A percentile compares a stretch with the other conserved stretches of the same genome.
Evolutionary conservation across 2,797 vertebrate genomes (phyloP).

Genomic region (Chiroxiphia lanceolata): DNA sequence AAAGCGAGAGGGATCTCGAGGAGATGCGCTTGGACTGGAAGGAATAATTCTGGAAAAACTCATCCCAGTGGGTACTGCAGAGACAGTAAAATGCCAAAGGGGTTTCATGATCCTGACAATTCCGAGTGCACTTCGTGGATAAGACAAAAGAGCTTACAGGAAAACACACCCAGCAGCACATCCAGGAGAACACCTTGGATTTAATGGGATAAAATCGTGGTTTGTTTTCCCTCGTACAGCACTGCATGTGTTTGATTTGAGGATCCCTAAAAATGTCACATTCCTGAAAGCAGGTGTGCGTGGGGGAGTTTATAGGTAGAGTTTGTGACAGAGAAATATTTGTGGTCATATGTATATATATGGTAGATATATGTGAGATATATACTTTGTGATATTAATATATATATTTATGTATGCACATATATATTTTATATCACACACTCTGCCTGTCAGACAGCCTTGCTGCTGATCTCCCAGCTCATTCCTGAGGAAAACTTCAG

Average conservation of each 20-base stretch:
- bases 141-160: neutral
- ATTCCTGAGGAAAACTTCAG: neutral
- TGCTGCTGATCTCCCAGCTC: neutral
- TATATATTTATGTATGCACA: neutral
- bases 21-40: conserved; percentile 51
- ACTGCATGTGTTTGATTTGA: neutral
- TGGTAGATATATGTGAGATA: neutral
- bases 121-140: neutral
- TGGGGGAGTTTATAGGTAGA: neutral
- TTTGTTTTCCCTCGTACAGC: neutral
- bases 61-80: neutral
- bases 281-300: neutral
- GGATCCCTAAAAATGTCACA: neutral
- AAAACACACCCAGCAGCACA: neutral
- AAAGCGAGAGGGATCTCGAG: conserved; percentile 67
- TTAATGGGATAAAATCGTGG: neutral
- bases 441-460: neutral
- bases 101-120: neutral
- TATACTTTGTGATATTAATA: neutral
- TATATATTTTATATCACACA: neutral
- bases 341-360: neutral
- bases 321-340: neutral
- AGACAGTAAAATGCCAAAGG: neutral
- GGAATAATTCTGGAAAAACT: neutral
- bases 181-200: neutral